Evolutionary conservation across 2,888 invertebrate species (phyloP), one percentile per base, ranked within the genome.

Genomic region (Parnassius apollo): DNA sequence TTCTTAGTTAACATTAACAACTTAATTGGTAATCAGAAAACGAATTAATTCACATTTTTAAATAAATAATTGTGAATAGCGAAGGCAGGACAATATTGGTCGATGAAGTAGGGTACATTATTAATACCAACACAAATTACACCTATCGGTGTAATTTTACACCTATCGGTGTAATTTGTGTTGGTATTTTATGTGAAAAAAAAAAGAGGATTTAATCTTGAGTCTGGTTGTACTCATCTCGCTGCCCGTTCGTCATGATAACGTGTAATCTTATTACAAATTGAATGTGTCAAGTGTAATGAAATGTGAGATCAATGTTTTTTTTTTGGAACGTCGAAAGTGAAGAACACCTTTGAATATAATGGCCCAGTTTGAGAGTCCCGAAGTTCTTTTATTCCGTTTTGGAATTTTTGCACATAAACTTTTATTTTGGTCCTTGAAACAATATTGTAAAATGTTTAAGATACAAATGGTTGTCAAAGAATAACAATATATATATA

Each of bases 211-310:
- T n/a, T 3, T 52, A 50, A 50, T 59, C 54, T 49, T 13, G 46
- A 60, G 57, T 45, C 53, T 59, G 58, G 62, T 61, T 59, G 49
- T 42, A 42, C 13, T 50, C 52, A 50, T 58, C 58, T 58, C 55
- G 22, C 44, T 9, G 46, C 45, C 53, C 62, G 61, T 66, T 49
- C 56, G 61, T 65, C 65, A 62, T 22, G 62, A 65, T 65, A 67
- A 51, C 59, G 22, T 42, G 62, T 65, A 66, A 66, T 66, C 63
- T 61, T 56, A 53, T 61, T 61, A 61, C 62, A 66, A 65, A 66
- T 64, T 64, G 60, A 65, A 58, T 48, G 58, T 49, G 57, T 62
- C 62, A n/a, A 42, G 25, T 7, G n/a, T 53, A 58, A 58, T 55
- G 54, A 42, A 44, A 54, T 58, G 62, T 44, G 11, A 44, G 54